Conservation (phyloP, 2,888 invertebrate genomes). For the Neuroscelio doddi region DNA sequence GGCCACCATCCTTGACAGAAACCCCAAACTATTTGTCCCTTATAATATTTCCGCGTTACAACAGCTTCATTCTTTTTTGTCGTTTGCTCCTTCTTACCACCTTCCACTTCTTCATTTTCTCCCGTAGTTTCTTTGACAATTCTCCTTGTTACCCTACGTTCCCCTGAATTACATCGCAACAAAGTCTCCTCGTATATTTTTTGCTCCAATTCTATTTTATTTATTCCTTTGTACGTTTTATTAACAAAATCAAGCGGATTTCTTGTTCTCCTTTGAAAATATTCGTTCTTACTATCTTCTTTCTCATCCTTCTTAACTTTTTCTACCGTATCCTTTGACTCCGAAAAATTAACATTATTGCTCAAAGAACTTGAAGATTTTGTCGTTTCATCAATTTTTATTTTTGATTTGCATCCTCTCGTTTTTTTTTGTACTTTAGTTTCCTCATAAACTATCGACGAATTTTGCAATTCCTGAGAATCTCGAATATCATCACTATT, state of each 20-base stretch:
- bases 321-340: too few relatives aligned
- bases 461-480: not conserved
- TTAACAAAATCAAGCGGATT: slow-evolving; percentile 23
- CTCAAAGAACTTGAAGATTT: slow-evolving; percentile 1
- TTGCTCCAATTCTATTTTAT: slow-evolving; percentile 31
- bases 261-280: slow-evolving; percentile 4
- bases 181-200: slow-evolving; percentile 17
- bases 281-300: not conserved
- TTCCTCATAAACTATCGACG: not conserved
- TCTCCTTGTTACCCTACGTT: slow-evolving; percentile 13
- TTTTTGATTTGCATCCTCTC: not conserved
- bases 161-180: not conserved
- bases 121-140: slow-evolving; percentile 9
- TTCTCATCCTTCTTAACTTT: not conserved
- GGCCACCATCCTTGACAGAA: slow-evolving; percentile 65
- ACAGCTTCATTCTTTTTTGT: not conserved
- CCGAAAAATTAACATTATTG: too few relatives aligned
- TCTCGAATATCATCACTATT: not conserved
- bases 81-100: not conserved
- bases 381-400: not conserved
- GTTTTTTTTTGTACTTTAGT: not conserved
- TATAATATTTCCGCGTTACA: slow-evolving; percentile 6
- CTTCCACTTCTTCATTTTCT: not conserved
- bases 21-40: slow-evolving; percentile 66
- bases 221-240: slow-evolving; percentile 32